Conservation (phyloP, 2,888 invertebrate species). For the Cerceris rybyensis region DNA sequence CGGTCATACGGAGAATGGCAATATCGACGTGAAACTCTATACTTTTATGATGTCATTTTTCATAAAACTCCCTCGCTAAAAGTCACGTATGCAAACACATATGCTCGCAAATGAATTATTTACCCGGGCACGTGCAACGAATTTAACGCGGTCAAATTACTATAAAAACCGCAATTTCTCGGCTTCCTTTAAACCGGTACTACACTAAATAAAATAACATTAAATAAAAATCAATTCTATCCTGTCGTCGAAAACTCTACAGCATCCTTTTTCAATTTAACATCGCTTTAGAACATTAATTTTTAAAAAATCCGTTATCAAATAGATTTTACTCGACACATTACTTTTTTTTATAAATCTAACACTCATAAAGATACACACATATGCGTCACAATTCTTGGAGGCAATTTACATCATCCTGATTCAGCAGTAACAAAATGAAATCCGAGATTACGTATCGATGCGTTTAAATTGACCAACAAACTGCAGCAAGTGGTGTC, state of each 20-base stretch:
- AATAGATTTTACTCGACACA: not conserved
- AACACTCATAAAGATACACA: constrained; percentile 11
- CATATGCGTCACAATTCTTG: constrained; percentile 37
- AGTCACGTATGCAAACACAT: constrained; percentile 16
- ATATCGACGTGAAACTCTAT: constrained; percentile 18
- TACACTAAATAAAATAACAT: no score
- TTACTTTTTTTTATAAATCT: not conserved
- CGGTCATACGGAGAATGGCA: not conserved
- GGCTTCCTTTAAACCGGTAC: no score
- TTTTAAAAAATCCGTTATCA: no score
- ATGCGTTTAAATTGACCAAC: constrained; percentile 75
- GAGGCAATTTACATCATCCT: constrained; percentile 32
- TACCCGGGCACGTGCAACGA: constrained; percentile 10
- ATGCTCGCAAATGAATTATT: constrained; percentile 27
- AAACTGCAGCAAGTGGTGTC: constrained; percentile 38
- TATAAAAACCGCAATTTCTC: no score
- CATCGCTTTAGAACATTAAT: no score
- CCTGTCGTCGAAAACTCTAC: no score
- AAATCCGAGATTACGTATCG: constrained; percentile 77
- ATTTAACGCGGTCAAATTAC: no score
- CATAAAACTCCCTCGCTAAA: constrained; percentile 20
- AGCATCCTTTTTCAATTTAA: no score
- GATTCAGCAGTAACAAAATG: constrained; percentile 77
- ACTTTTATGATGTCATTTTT: constrained; percentile 35
- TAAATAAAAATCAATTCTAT: no score